These are phyloP conservation scores for Synanceia verrucosa DNA, from an alignment of 2,797 vertebrate genomes.

Conservation along the genomic window DNA sequence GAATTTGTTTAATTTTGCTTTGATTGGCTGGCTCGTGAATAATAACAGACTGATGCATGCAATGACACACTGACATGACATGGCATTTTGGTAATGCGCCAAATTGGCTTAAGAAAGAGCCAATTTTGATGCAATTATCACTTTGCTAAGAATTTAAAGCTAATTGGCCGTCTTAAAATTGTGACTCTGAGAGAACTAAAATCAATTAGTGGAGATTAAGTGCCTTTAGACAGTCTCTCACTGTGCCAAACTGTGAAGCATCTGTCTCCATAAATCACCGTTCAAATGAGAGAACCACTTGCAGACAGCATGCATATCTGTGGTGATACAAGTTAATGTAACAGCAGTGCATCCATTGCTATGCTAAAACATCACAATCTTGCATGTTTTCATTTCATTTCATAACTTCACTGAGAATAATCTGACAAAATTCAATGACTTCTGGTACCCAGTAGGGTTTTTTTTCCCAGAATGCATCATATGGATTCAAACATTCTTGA, in stretches of 20 bases:
- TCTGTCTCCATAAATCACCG: slow-evolving; percentile 45
- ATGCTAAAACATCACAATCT: neutral
- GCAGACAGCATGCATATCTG: neutral
- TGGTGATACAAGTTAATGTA: neutral
- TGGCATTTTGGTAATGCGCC: neutral
- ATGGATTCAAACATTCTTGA: neutral
- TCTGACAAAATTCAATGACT: neutral
- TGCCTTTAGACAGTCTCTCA: slow-evolving; percentile 7
- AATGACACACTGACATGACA: slow-evolving; percentile 10
- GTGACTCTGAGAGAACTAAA: slow-evolving; percentile 4
- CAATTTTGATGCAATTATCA: neutral
- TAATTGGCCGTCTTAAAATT: neutral
- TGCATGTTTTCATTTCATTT: neutral
- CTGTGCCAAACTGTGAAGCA: slow-evolving; percentile 19
- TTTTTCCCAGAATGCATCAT: slow-evolving; percentile 4
- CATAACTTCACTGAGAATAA: neutral
- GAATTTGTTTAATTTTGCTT: neutral
- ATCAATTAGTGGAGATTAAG: neutral
- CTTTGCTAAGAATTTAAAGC: neutral
- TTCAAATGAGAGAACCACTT: neutral
- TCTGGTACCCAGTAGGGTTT: neutral
- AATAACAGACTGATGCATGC: neutral
- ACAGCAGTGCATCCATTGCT: neutral
- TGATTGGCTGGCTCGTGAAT: neutral
- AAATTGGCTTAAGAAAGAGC: neutral